Base-by-base conservation (phyloP, 2,113 vertebrate genomes). In the Synchiropus splendidus region DNA sequence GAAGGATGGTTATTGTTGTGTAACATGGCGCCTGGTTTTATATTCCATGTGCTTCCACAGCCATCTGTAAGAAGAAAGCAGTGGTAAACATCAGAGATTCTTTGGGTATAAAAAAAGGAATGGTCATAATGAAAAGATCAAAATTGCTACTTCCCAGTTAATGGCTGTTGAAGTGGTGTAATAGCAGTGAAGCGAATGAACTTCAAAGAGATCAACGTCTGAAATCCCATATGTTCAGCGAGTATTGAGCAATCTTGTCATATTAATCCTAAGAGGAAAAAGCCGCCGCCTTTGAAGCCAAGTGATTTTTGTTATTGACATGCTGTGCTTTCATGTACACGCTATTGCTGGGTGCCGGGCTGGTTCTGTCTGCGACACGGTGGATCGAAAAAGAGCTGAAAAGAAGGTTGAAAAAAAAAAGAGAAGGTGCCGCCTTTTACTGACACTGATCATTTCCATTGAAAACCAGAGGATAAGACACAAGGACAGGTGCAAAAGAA, bases 261-360 rank as follows among this genome's bases (percentile, higher is more conserved):
- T 46, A 67, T 60, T 58, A 57, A 71, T 61, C 46, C 58, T 48
- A 40, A 15, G 39, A 27, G 34, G 36, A 9, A n/a, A 31, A 45
- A 45, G 12, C 38, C 36, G 12, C 36, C 6, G 3, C 1, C 1
- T 42, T 11, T 43, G 21, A 31, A 38, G 44, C 4, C 5, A 38
- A 16, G 41, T 27, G 46, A 57, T 55, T 50, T 41, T 14, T 1
- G 2, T 15, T 40, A 12, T 9, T 12, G 58, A 70, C 35, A 31
- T 30, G 6, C 58, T 31, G 18, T 43, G 39, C 45, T 63, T 64
- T 67, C 37, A 64, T 43, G 47, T 54, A 10, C 34, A 27, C 3
- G 15, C n/a, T 42, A 44, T 32, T 48, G 55, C 31, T 12, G 41
- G 18, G 30, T 54, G 58, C 59, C 37, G 45, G 45, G 61, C 18